Evolutionary conservation across 2,888 invertebrate species (phyloP), one percentile per base, ranked within the genome.

Genomic region (Lepidochrysops patricia): DNA sequence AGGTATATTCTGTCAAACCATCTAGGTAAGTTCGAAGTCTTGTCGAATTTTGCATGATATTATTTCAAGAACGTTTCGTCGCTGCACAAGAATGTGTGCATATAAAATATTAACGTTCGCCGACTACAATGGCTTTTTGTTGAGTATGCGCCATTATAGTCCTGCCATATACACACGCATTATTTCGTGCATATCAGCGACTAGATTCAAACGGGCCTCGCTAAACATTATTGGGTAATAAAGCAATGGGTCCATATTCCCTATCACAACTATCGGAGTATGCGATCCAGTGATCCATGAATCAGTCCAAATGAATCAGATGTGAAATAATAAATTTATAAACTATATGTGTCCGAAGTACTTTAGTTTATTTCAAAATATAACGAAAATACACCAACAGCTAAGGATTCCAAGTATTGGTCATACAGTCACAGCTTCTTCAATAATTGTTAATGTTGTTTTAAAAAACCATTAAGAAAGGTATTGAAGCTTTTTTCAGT

Each of bases 61-160:
- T 54, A 54, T 54, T 54, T 54, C 32, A 54, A 54, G 54, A 54
- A 32, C 54, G 15, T 32, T 54, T 13, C n/a, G n/a, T 26, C n/a
- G 12, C 29, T 54, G 54, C 29, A 29, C 54, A 54, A 54, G 54
- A 32, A 54, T 29, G 52, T 52, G 52, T 54, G 54, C 54, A 29
- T 54, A 19, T 54, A 32, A 54, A 54, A 54, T 54, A 54, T 54
- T 54, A 54, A 54, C 32, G 32, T 29, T 12, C 54, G 19, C 32
- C 5, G 54, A 13, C 19, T 15, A 54, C 54, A 54, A 54, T 54
- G 32, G 54, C 32, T 32, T 54, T 54, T 54, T 54, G 54, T 54
- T 54, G 54, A 52, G 54, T 29, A 19, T 32, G 54, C 54, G 29
- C 54, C 29, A 54, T 54, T 54, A 54, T 54, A 32, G 4, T 54